Conservation (phyloP, 2,888 invertebrate species). For the Blastobasis adustella region DNA sequence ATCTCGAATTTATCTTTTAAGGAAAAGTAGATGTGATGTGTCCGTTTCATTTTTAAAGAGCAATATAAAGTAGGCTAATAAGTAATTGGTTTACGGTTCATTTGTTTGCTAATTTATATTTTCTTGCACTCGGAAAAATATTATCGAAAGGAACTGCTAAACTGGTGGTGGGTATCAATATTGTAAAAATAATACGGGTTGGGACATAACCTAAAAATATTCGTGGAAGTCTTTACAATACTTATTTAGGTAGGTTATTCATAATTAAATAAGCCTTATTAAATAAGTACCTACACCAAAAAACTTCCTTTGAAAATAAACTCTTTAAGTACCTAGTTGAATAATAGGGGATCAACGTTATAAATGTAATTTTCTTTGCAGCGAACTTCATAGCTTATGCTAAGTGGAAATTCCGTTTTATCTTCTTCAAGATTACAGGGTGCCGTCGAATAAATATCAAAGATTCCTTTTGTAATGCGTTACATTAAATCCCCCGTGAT, state of each 20-base stretch:
- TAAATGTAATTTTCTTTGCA: conserved; percentile 30
- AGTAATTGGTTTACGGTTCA: too few relatives aligned
- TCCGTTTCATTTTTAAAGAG: too few relatives aligned
- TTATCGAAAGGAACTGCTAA: too few relatives aligned
- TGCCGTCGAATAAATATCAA: conserved; percentile 24
- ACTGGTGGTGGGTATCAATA: too few relatives aligned
- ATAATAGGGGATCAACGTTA: conserved; percentile 25
- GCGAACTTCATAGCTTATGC: conserved; percentile 36
- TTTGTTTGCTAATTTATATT: too few relatives aligned
- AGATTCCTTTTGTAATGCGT: conserved; percentile 1
- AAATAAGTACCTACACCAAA: neutral
- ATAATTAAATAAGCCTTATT: neutral
- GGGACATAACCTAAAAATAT: too few relatives aligned
- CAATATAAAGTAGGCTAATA: too few relatives aligned
- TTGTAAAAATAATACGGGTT: too few relatives aligned
- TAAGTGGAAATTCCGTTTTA: conserved; percentile 49
- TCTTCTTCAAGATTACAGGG: conserved; percentile 47
- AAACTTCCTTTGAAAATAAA: conserved; percentile 11
- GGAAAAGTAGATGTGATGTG: too few relatives aligned
- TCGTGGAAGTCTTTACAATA: neutral
- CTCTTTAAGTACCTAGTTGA: conserved; percentile 10
- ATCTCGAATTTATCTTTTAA: too few relatives aligned
- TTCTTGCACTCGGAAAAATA: too few relatives aligned
- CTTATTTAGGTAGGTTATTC: neutral
- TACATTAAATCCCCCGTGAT: neutral